phyloP scores from a whole-genome alignment of 2,113 vertebrate species.

The Crocuta crocuta region DNA sequence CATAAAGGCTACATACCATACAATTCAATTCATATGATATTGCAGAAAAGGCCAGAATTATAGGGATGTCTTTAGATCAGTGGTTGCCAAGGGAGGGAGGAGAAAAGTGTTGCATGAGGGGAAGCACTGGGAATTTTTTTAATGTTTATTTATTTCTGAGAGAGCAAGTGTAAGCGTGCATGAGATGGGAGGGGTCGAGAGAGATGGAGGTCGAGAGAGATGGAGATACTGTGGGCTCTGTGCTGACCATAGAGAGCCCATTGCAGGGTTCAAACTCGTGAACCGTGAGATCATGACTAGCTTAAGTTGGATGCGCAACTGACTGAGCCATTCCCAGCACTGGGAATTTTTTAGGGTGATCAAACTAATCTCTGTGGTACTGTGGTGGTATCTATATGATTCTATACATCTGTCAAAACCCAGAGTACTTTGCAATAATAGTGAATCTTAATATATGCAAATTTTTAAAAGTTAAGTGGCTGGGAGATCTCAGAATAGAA shows the following conservation, averaged over 20 bases:
- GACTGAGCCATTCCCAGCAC: too few relatives aligned
- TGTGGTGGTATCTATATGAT: neutral
- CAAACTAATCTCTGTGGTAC: neutral
- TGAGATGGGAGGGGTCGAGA: too few relatives aligned
- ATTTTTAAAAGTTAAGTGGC: neutral
- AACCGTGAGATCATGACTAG: too few relatives aligned
- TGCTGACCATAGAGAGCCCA: too few relatives aligned
- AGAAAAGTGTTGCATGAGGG: neutral
- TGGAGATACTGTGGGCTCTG: too few relatives aligned
- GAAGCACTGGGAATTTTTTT: neutral
- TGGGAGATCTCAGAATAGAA: neutral
- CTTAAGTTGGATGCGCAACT: too few relatives aligned
- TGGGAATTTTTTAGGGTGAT: neutral
- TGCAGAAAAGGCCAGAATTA: neutral
- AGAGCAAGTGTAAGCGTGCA: too few relatives aligned
- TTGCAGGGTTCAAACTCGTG: too few relatives aligned
- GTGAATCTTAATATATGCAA: neutral
- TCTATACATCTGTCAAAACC: neutral
- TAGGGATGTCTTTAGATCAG: neutral
- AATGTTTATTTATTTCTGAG: too few relatives aligned
- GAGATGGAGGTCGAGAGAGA: too few relatives aligned
- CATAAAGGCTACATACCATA: neutral
- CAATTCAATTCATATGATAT: neutral
- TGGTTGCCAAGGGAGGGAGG: neutral
- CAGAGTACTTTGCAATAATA: neutral